Evolutionary conservation across 2,113 vertebrate species (phyloP).

Genomic region (Myiozetetes cayanensis): DNA sequence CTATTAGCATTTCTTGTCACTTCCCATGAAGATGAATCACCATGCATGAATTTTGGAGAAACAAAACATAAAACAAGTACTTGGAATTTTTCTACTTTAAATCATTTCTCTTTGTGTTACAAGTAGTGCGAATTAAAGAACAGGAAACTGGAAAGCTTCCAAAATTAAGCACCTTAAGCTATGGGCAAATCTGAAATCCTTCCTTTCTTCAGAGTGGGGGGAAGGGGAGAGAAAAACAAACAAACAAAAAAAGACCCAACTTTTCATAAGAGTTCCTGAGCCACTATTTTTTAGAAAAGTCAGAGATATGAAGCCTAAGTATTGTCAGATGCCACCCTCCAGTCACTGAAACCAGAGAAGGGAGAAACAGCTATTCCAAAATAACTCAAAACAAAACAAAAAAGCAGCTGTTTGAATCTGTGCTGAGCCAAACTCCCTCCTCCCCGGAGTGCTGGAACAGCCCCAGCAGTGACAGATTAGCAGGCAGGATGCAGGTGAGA

Average conservation of each 20-base stretch:
- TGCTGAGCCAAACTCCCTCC: not conserved
- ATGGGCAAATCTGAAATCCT: not conserved
- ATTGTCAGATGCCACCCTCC: not conserved
- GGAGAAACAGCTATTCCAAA: not conserved
- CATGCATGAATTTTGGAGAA: not conserved
- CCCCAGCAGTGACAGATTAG: not conserved
- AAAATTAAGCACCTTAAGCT: not conserved
- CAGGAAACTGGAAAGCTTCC: not conserved
- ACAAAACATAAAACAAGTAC: not conserved
- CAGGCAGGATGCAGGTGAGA: conserved; percentile 58
- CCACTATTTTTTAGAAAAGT: not conserved
- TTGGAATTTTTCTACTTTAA: not conserved
- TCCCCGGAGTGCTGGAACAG: not conserved
- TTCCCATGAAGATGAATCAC: not conserved
- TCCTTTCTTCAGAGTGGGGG: not conserved
- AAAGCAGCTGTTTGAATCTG: not conserved
- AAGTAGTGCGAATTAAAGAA: not conserved
- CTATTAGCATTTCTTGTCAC: not conserved
- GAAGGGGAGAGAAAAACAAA: not conserved
- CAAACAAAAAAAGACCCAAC: not conserved
- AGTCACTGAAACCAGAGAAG: not conserved
- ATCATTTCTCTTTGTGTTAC: not conserved
- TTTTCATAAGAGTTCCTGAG: not conserved
- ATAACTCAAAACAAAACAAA: not conserved
- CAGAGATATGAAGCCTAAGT: not conserved